Evolutionary conservation across 2,113 vertebrate species (phyloP).

Genomic region (Lasiurus cinereus): DNA sequence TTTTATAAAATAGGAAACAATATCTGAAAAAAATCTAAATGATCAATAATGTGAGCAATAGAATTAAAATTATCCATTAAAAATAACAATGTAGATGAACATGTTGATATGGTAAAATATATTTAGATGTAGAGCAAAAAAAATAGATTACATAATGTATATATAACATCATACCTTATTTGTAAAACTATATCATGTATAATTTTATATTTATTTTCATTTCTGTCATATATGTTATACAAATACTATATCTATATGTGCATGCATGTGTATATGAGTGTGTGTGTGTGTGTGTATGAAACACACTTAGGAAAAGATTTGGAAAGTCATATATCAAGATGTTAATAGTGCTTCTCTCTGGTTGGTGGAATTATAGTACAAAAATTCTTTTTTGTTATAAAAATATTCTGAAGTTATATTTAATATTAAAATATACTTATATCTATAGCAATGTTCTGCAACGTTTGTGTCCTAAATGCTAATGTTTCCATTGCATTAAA

Average conservation of each 20-base stretch:
- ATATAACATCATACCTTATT: neutral
- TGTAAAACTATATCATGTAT: neutral
- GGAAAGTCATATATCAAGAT: neutral
- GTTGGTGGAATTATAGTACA: neutral
- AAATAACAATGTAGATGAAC: neutral
- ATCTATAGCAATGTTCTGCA: constrained; percentile 24
- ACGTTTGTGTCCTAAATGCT: constrained; percentile 35
- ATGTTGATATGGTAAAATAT: neutral
- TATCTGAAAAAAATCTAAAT: neutral
- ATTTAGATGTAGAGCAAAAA: neutral
- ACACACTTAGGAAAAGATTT: neutral
- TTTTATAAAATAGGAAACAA: constrained; percentile 23
- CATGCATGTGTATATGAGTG: too few relatives aligned
- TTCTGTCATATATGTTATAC: neutral
- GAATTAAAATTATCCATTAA: neutral
- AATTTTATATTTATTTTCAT: neutral
- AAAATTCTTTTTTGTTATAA: neutral
- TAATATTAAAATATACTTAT: constrained; percentile 56
- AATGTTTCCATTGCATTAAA: constrained; percentile 35
- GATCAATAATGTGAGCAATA: neutral
- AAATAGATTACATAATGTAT: neutral
- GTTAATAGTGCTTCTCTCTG: constrained; percentile 8
- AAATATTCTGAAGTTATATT: neutral
- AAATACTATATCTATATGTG: neutral
- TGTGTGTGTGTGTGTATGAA: neutral